phyloP scores from a whole-genome alignment of 2,888 invertebrate species.

The Aporophyla lueneburgensis region DNA sequence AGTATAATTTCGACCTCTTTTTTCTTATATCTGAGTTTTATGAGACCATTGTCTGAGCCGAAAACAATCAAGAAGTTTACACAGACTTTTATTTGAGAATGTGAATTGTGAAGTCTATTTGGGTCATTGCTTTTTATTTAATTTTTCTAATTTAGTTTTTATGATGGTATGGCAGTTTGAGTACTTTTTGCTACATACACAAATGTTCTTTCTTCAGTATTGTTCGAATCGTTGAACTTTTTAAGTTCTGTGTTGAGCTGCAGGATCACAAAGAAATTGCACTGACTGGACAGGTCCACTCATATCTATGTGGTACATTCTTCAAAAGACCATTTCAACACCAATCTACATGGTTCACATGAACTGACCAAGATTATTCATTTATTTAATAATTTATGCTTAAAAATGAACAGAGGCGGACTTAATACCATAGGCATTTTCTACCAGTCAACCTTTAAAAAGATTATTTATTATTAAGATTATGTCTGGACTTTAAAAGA shows the following conservation, averaged over 20 bases:
- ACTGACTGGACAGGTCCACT: neutral
- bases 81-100: neutral
- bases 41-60: neutral
- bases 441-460: no score
- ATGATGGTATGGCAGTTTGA: neutral
- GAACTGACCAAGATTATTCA: neutral
- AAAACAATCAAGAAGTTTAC: neutral
- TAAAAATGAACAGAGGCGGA: no score
- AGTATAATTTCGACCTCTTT: conserved; percentile 2
- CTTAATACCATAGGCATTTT: no score
- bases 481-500: neutral
- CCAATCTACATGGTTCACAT: neutral
- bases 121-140: neutral
- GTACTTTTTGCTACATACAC: neutral
- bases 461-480: neutral
- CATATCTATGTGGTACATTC: no score
- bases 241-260: neutral
- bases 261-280: neutral
- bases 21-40: neutral
- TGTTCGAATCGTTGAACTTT: neutral
- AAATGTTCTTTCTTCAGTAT: neutral
- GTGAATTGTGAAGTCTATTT: neutral
- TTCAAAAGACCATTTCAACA: neutral
- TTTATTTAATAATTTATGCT: no score
- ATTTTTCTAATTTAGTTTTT: neutral